Conservation (phyloP, 30 jellyfish, hydroid and myxozoan species). For the Aurelia sp. region DNA sequence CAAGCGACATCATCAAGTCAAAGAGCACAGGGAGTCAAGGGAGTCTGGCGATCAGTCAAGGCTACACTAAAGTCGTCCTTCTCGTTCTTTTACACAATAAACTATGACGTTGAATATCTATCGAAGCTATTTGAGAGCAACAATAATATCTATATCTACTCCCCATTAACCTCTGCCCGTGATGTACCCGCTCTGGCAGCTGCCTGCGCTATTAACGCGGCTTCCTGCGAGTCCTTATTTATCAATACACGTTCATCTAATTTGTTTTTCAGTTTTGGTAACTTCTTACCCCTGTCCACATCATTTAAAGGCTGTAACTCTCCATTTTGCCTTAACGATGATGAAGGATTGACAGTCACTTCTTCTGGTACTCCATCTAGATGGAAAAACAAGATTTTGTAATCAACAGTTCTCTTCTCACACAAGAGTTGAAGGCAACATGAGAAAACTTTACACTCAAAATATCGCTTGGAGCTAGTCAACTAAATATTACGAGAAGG, state of each 20-base stretch:
- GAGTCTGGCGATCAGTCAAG: too few relatives aligned
- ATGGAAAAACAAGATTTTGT: too few relatives aligned
- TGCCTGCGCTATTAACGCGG: slow-evolving; percentile 59
- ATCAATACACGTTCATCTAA: slow-evolving; percentile 54
- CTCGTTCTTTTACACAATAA: neutral
- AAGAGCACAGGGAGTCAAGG: too few relatives aligned
- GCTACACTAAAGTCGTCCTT: neutral
- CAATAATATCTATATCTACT: neutral
- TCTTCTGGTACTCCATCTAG: slow-evolving; percentile 65
- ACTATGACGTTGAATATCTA: neutral
- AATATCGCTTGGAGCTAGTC: too few relatives aligned
- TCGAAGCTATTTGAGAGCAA: neutral
- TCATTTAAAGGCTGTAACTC: neutral
- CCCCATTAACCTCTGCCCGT: slow-evolving; percentile 38
- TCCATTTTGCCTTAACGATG: neutral
- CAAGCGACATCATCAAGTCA: too few relatives aligned
- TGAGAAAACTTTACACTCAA: too few relatives aligned
- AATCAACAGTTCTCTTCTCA: too few relatives aligned
- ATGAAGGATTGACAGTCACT: slow-evolving; percentile 29
- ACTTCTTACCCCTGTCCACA: slow-evolving; percentile 18
- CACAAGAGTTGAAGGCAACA: too few relatives aligned
- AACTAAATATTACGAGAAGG: too few relatives aligned
- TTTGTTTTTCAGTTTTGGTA: slow-evolving; percentile 62
- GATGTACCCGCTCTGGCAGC: slow-evolving; percentile 56
- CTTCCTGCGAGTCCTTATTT: slow-evolving; percentile 42